Evolutionary conservation across 2,888 invertebrate species (phyloP).

Genomic region (Erynnis tages): DNA sequence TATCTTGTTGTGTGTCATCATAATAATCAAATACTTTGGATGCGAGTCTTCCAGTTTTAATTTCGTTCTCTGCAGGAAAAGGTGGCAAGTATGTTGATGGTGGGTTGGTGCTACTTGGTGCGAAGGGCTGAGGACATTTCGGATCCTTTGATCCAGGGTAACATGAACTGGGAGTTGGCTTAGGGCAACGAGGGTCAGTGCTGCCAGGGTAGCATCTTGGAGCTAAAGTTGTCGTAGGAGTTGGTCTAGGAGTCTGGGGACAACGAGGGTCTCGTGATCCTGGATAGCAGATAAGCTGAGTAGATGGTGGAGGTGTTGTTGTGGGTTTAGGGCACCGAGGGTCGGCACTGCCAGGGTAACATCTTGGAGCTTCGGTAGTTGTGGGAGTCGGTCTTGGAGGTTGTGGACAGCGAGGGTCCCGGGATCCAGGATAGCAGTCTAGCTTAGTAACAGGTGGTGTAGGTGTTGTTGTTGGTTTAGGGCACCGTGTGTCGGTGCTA

Average conservation of each 20-base stretch:
- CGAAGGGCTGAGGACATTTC: slow-evolving; percentile 67
- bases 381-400: slow-evolving; percentile 34
- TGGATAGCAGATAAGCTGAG: slow-evolving; percentile 32
- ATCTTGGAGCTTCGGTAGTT: slow-evolving; percentile 38
- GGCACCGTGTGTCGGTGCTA: slow-evolving; percentile 38
- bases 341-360: slow-evolving; percentile 31
- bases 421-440: slow-evolving; percentile 31
- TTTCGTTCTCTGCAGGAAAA: slow-evolving; percentile 65
- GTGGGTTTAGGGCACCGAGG: slow-evolving; percentile 34
- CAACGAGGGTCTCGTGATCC: slow-evolving; percentile 28
- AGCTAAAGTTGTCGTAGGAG: slow-evolving; percentile 35
- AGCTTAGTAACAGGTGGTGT: no score
- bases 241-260: no score
- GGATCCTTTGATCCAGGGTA: slow-evolving; percentile 66
- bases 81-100: slow-evolving; percentile 75
- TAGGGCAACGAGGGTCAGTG: slow-evolving; percentile 49
- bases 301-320: slow-evolving; percentile 39
- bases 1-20: slow-evolving; percentile 52
- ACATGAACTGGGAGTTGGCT: slow-evolving; percentile 61
- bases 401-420: slow-evolving; percentile 28
- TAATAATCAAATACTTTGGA: slow-evolving; percentile 50
- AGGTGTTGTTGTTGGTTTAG: slow-evolving; percentile 43
- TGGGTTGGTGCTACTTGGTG: slow-evolving; percentile 66
- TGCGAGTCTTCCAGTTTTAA: slow-evolving; percentile 55
- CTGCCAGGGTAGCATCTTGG: slow-evolving; percentile 40